Evolutionary conservation across 1,140 invertebrate genomes (phyloP), one percentile per base, ranked within the genome.

Genomic region (Saccostrea cuccullata): DNA sequence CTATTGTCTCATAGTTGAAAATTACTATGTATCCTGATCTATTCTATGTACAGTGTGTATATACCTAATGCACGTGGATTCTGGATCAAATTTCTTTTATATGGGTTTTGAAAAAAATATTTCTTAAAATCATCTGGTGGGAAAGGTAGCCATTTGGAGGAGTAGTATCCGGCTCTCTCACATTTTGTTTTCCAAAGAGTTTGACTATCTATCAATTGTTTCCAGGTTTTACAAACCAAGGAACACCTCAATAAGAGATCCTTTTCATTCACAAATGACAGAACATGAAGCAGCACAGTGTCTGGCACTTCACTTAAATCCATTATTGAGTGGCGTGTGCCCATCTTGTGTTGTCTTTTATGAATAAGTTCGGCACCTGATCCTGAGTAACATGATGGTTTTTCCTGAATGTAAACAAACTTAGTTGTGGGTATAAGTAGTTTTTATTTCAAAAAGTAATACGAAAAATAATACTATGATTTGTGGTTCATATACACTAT

Each of bases 141-240:
- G 6, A 56, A 15, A 11, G 70, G 40, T 77, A 85, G n/a, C 13
- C 23, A 12, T 15, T 85, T 15, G 1, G 23, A 15, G 55, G 87
- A 58, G 55, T 85, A 88, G 30, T 55, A 60, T 20, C 40, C n/a
- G 11, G 67, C 87, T 36, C 84, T 36, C 26, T 70, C 56, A 88
- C 87, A 88, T 30, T 85, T 85, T 2, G 84, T 84, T 82, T 77
- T 88, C 87, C 87, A 88, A 13, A 88, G 70, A 17, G 58, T 85
- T 26, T 85, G 83, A 9, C 30, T 85, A 17, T 85, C 58, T 13
- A 88, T 84, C 2, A 85, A n/a, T 17, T 23, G 20, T 55, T 73
- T 84, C 87, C 87, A 88, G 26, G 56, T 56, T 88, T 67, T 84
- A 36, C 83, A 84, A 12, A 88, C 87, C 64, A 64, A 23, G 17